phyloP scores from a whole-genome alignment of 1,140 invertebrate species.

The Tetramorium parvispinum region DNA sequence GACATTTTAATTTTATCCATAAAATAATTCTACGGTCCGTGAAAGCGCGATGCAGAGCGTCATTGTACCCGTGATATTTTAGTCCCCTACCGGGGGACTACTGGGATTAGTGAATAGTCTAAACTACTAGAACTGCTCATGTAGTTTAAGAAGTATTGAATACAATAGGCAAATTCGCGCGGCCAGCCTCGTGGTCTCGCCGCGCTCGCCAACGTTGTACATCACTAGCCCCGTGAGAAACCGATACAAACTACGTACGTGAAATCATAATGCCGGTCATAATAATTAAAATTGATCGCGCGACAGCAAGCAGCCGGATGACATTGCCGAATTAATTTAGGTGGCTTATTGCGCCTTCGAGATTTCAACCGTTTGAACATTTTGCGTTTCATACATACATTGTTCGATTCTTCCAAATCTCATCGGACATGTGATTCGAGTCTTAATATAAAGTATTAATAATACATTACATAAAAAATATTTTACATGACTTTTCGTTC shows the following conservation, averaged over 20 bases:
- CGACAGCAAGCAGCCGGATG: slow-evolving; percentile 37
- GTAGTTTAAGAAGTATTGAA: slow-evolving; percentile 43
- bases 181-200: slow-evolving; percentile 39
- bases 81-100: not conserved
- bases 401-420: not conserved
- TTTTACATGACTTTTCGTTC: too few species aligned
- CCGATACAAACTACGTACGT: slow-evolving; percentile 50
- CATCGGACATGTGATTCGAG: not conserved
- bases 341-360: slow-evolving; percentile 15
- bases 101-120: not conserved
- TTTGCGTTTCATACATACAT: not conserved
- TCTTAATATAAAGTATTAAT: not conserved
- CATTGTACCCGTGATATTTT: not conserved
- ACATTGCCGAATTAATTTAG: slow-evolving; percentile 66
- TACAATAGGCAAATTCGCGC: slow-evolving; percentile 34
- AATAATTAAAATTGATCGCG: slow-evolving; percentile 67
- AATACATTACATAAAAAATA: too few species aligned
- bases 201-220: slow-evolving; percentile 66
- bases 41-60: not conserved
- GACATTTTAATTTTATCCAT: not conserved
- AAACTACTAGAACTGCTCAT: slow-evolving; percentile 14
- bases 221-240: slow-evolving; percentile 76
- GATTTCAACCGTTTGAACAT: not conserved
- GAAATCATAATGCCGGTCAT: slow-evolving; percentile 50
- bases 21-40: not conserved